Base-by-base conservation (phyloP, 92 coral and sea anemone species). In the Virgularia gustaviana region DNA sequence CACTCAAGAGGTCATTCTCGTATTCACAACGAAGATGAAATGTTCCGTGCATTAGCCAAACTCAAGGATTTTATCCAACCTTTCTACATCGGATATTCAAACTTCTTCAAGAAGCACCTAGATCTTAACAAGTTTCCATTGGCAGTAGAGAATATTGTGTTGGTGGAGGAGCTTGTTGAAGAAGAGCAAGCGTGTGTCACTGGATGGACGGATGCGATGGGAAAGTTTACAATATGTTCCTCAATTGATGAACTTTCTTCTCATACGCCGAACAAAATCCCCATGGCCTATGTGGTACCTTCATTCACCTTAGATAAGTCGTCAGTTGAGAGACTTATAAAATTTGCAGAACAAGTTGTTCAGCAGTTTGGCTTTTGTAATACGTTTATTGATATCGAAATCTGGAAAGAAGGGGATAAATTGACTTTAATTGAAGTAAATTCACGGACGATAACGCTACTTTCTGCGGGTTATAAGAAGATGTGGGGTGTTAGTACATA, bases 401-500 rank as follows among this genome's bases (percentile, higher is more conserved):
- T 63, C 27, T 63, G 70, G 70, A 36, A 36, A 31, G 2, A 31
- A 36, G 49, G 70, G 38, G 49, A 36, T 20, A 51, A 37, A 11
- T 3, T 63, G 27, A 63, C 70, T 15, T 33, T 63, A 5, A 63
- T 63, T 16, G 70, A 63, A 63, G 27, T 63, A 30, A 63, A 63
- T 20, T 2, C 45, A 35, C 70, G 70, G 8, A 63, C 38, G 1
- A 1, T 7, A 6, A 36, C 70, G 28, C 2, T 19, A 9, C 9
- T 13, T 4, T 63, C 70, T 12, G 51, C 35, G 28, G 27, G 6
- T 4, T 36, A 63, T 51, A 63, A 51, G 9, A 36, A 63, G 28
- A 63, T 63, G 70, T 63, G 70, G 70, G 30, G 49, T 37, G 27
- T 27, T 15, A 63, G 70, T 37, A 51, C 38, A 20, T 63, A 63